These are phyloP conservation scores for Perognathus longimembris DNA, from an alignment of 2,113 vertebrate genomes.

Conservation along the genomic window DNA sequence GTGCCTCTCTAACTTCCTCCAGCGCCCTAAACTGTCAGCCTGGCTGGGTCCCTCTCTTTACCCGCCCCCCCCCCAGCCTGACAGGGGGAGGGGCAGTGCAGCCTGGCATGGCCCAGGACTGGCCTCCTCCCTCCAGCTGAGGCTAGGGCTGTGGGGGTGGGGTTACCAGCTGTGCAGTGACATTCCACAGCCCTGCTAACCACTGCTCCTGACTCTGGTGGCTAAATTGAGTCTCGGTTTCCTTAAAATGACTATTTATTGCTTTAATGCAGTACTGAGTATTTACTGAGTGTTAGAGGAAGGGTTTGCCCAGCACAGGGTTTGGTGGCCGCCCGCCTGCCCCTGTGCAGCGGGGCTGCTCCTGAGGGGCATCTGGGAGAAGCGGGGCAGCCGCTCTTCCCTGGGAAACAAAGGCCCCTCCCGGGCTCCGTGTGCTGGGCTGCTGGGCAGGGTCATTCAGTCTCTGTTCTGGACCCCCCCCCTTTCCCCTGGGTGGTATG, in stretches of 20 bases:
- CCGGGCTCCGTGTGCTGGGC: constrained; percentile 1
- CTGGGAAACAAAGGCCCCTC: constrained; percentile 67
- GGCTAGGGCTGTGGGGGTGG: constrained; percentile 6
- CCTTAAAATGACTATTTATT: constrained; percentile 80
- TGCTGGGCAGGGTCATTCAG: background rate
- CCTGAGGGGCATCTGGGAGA: background rate
- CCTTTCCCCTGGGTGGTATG: constrained; percentile 21
- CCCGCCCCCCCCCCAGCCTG: background rate
- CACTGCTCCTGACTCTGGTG: constrained; percentile 73
- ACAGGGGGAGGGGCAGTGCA: background rate
- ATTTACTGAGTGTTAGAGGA: constrained; percentile 74
- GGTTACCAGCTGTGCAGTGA: constrained; percentile 64
- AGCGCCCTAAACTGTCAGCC: background rate
- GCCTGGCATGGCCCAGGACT: constrained; percentile 56
- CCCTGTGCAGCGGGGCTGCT: background rate
- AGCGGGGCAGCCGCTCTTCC: background rate
- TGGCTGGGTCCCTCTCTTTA: background rate
- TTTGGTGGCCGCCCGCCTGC: background rate
- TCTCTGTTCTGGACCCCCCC: constrained; percentile 54
- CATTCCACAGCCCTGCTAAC: constrained; percentile 78
- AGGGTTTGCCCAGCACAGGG: background rate
- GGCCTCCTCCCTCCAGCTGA: background rate
- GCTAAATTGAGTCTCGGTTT: constrained; percentile 79
- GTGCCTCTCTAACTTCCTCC: background rate
- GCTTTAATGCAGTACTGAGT: constrained; percentile 70